These are phyloP conservation scores for Leuciscus idus DNA, from an alignment of 2,113 vertebrate genomes.

Conservation along the genomic window DNA sequence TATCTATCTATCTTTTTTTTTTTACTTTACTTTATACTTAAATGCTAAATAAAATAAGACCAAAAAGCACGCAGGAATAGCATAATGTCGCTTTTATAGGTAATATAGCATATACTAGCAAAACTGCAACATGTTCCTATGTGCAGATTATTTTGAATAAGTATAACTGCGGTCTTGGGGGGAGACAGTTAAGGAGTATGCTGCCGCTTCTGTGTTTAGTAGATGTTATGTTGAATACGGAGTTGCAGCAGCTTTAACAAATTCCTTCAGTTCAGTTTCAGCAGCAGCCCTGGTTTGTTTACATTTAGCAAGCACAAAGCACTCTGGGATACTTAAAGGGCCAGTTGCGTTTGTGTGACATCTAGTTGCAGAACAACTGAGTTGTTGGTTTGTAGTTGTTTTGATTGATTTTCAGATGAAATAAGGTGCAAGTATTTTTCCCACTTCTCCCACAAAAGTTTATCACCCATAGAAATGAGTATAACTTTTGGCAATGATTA, in stretches of 20 bases:
- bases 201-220: not conserved
- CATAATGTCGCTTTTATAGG: too few relatives aligned
- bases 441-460: not conserved
- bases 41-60: not conserved
- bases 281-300: not conserved
- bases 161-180: not conserved
- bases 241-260: not conserved
- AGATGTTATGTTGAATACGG: not conserved
- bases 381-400: not conserved
- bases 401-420: not conserved
- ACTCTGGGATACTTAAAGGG: constrained; percentile 41
- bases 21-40: not conserved
- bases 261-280: not conserved
- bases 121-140: not conserved
- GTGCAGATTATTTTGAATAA: not conserved
- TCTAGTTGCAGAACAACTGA: not conserved
- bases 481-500: not conserved
- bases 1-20: not conserved
- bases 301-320: not conserved
- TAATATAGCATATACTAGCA: not conserved
- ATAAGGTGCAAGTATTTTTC: not conserved
- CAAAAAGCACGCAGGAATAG: not conserved
- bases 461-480: not conserved
- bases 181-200: not conserved
- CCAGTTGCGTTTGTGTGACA: not conserved